Conservation (phyloP, 2,888 invertebrate species). For the Clusia tigrina region DNA sequence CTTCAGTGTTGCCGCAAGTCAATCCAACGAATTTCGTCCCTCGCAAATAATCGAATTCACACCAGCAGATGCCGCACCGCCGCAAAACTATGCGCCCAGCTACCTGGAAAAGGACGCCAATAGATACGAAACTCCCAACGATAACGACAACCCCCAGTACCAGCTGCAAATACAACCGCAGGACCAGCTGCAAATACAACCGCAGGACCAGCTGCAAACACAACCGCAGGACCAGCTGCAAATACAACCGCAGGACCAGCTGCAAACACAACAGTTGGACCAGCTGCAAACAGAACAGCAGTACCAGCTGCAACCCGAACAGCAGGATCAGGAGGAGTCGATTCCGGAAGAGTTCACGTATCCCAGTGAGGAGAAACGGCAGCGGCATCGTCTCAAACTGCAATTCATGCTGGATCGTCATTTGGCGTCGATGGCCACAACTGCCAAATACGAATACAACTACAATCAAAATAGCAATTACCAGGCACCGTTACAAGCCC, state of each 20-base stretch:
- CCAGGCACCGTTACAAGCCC: conserved; percentile 25
- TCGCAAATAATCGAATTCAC: conserved; percentile 55
- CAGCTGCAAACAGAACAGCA: conserved; percentile 28
- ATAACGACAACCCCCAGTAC: conserved; percentile 7
- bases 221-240: conserved; percentile 30
- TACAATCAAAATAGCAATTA: conserved; percentile 18
- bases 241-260: conserved; percentile 6
- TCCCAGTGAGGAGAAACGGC: conserved; percentile 2
- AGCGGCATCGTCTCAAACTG: no score
- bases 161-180: conserved; percentile 11
- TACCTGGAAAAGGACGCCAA: conserved; percentile 41
- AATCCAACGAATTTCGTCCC: conserved; percentile 48
- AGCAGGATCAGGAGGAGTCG: conserved; percentile 23
- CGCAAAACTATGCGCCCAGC: conserved; percentile 43
- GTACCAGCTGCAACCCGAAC: background rate
- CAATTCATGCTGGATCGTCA: no score
- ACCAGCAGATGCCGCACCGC: conserved; percentile 47
- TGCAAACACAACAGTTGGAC: conserved; percentile 12
- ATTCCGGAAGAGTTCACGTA: no score
- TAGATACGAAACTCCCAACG: conserved; percentile 27
- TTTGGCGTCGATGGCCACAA: conserved; percentile 17
- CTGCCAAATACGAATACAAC: conserved; percentile 11
- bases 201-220: conserved; percentile 45
- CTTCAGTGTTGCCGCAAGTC: conserved; percentile 17
- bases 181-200: conserved; percentile 37